phyloP scores from a whole-genome alignment of 1,140 invertebrate species.

The Hirudo medicinalis region DNA sequence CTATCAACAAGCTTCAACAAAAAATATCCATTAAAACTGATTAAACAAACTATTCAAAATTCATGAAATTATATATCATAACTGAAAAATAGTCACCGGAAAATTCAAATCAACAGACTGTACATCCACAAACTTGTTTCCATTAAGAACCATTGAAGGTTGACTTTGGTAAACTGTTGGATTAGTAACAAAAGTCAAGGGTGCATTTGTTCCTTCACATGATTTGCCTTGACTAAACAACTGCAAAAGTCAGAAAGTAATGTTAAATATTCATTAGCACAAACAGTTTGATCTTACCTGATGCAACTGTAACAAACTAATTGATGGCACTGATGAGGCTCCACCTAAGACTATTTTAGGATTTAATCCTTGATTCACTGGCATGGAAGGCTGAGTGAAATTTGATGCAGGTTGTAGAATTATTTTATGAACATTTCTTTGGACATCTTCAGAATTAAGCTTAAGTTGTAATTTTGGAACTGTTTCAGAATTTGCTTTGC shows the following conservation, averaged over 20 bases:
- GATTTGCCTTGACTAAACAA: neutral
- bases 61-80: neutral
- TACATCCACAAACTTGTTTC: neutral
- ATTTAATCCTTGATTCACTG: neutral
- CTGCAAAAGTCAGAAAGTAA: neutral
- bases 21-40: neutral
- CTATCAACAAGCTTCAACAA: neutral
- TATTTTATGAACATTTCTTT: neutral
- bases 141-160: neutral
- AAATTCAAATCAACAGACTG: neutral
- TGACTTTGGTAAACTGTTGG: no score
- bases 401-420: neutral
- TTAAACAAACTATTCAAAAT: neutral
- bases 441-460: neutral
- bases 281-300: neutral
- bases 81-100: no score
- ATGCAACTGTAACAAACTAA: neutral
- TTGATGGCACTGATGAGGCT: neutral
- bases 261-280: neutral
- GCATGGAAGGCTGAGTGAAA: neutral
- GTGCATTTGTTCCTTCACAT: neutral
- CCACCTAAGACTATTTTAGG: neutral
- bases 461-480: conserved; percentile 5
- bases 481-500: neutral
- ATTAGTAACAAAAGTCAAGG: no score